Evolutionary conservation across 2,797 vertebrate species (phyloP).

Genomic region (Thunnus albacares): DNA sequence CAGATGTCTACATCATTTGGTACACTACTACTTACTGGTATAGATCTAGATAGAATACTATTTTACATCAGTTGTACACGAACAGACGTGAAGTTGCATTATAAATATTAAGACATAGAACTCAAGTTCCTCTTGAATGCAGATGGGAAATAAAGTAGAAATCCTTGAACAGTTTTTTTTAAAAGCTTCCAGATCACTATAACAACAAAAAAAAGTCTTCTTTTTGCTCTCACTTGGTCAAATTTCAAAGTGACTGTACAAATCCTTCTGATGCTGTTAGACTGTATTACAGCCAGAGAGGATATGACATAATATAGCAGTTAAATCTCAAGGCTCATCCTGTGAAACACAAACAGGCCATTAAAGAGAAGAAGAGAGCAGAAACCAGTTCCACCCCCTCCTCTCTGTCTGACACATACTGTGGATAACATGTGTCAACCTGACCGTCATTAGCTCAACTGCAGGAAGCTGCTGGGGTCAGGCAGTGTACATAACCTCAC

Average conservation of each 20-base stretch:
- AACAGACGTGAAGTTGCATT: background rate
- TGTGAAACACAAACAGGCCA: conserved; percentile 13
- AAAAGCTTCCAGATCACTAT: background rate
- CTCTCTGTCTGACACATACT: conserved; percentile 18
- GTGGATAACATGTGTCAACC: conserved; percentile 9
- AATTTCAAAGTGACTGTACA: conserved; percentile 25
- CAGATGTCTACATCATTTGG: background rate
- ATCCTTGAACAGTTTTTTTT: conserved; percentile 14
- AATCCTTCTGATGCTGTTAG: conserved; percentile 2
- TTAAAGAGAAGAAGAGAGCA: conserved; percentile 28
- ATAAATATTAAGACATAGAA: background rate
- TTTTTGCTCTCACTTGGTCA: conserved; percentile 17
- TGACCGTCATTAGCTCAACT: conserved; percentile 16
- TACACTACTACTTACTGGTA: no score
- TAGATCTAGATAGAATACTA: background rate
- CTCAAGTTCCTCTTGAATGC: background rate
- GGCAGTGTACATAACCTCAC: conserved; percentile 29
- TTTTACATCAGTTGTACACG: background rate
- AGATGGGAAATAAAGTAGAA: conserved; percentile 16
- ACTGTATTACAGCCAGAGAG: conserved; percentile 10
- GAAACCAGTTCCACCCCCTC: conserved; percentile 5
- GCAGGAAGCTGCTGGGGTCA: conserved; percentile 42
- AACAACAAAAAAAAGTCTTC: conserved; percentile 9
- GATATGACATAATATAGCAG: conserved; percentile 5
- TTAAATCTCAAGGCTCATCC: background rate